Evolutionary conservation across 1,140 invertebrate genomes (phyloP), one percentile per base, ranked within the genome.

Genomic region (Choristoneura fumiferana): DNA sequence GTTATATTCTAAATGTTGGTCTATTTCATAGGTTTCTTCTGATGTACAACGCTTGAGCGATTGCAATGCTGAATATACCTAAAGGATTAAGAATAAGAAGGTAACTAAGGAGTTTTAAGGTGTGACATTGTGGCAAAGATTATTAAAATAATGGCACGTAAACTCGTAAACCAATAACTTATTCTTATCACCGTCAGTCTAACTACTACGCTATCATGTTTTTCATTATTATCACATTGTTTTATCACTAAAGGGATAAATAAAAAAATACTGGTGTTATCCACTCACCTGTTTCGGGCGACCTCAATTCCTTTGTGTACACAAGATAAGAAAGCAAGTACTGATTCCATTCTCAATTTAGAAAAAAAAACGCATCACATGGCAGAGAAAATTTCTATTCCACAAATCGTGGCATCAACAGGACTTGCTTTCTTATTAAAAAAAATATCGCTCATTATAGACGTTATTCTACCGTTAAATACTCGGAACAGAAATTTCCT

Each of bases 311-410:
- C 70, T 43, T 68, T 79, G 66, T 85, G 62, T 80, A 74, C 69
- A 76, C 62, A 60, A 74, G 84, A 87, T 89, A 89, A 89, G 86
- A 87, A 89, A 89, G 86, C 86, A 89, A 87, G 86, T 57, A 87
- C 84, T 84, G 82, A 78, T 54, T 65, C 65, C 59, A 63, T 9
- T 66, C 53, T 63, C 73, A 58, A 66, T 57, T 54, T 67, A 60
- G 15, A 67, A 64, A 76, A 73, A 79, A 77, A 79, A 87, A 82
- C 72, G 59, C 67, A 81, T 80, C 84, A 89, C 80, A 73, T 62
- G 65, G 66, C 64, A 73, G 82, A 86, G 87, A 90, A 90, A 90
- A 90, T 84, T 89, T 90, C 87, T 86, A 90, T 90, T 90, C 89
- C 88, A 86, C 57, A 52, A 67, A 65, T 56, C 54, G 64, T 78